Evolutionary conservation across 2,888 invertebrate species (phyloP).

Genomic region (Drosophila limbata): DNA sequence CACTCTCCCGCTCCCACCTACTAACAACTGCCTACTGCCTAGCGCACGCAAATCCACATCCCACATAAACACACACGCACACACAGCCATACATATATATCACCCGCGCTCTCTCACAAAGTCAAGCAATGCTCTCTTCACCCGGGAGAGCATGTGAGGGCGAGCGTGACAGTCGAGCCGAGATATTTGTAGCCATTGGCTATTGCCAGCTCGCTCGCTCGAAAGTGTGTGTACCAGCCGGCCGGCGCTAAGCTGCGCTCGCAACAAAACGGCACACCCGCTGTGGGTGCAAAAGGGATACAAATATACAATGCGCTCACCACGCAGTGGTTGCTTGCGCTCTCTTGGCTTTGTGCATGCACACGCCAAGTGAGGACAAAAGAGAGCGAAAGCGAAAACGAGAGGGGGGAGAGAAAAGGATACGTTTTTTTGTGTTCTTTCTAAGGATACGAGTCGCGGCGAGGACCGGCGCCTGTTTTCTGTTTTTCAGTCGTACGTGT

Average conservation of each 20-base stretch:
- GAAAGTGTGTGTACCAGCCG: constrained; percentile 70
- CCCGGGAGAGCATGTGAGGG: background rate
- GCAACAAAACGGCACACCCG: constrained; percentile 41
- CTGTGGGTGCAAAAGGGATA: constrained; percentile 27
- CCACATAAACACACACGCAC: background rate
- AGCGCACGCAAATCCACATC: background rate
- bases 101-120: background rate
- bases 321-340: constrained; percentile 49
- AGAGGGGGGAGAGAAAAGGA: constrained; percentile 44
- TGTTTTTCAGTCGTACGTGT: constrained; percentile 82
- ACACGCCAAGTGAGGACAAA: background rate
- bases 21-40: constrained; percentile 6
- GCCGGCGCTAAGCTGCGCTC: constrained; percentile 27
- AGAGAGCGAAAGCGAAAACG: background rate
- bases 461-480: constrained; percentile 43
- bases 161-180: background rate
- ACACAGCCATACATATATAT: background rate
- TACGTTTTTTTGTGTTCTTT: constrained; percentile 27
- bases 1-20: background rate
- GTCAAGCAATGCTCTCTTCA: constrained; percentile 8
- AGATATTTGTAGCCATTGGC: background rate
- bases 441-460: constrained; percentile 37
- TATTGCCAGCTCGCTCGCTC: constrained; percentile 44
- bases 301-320: constrained; percentile 11
- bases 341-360: constrained; percentile 5